phyloP scores from a whole-genome alignment of 2,888 invertebrate genomes.

The Euproctis similis region DNA sequence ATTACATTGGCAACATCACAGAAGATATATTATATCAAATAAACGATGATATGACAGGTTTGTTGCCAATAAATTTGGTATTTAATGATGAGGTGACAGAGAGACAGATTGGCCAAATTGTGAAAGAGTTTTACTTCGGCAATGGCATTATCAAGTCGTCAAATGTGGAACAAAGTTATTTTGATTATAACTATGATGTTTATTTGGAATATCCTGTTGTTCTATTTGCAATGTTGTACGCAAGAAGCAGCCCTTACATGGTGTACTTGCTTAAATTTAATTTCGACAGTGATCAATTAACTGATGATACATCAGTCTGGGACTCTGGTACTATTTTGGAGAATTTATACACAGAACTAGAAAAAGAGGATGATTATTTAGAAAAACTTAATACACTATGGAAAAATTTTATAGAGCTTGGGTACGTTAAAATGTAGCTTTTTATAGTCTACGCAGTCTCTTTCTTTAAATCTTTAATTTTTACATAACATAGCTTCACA shows the following conservation, averaged over 20 bases:
- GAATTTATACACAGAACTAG: constrained; percentile 31
- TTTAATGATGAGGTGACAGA: constrained; percentile 32
- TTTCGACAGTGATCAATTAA: constrained; percentile 11
- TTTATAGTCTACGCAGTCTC: no score
- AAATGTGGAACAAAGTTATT: constrained; percentile 29
- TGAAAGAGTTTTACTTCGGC: constrained; percentile 51
- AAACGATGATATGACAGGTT: constrained; percentile 30
- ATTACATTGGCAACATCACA: constrained; percentile 29
- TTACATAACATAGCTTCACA: no score
- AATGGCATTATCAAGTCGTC: constrained; percentile 12
- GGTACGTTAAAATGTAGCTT: no score
- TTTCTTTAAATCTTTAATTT: no score
- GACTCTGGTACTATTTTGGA: constrained; percentile 30
- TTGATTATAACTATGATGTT: constrained; percentile 49
- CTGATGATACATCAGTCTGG: constrained; percentile 4
- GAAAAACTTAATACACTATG: constrained; percentile 38
- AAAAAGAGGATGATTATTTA: constrained; percentile 23
- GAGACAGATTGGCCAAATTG: constrained; percentile 36
- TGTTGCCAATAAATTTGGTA: constrained; percentile 51
- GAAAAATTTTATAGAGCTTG: constrained; percentile 50
- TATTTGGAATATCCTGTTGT: constrained; percentile 47
- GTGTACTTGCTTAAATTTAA: constrained; percentile 49
- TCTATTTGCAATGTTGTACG: constrained; percentile 43
- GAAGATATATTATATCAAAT: constrained; percentile 30
- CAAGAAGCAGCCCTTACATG: constrained; percentile 30